Conservation (phyloP, 2,113 vertebrate species). For the Aplodontia rufa region DNA sequence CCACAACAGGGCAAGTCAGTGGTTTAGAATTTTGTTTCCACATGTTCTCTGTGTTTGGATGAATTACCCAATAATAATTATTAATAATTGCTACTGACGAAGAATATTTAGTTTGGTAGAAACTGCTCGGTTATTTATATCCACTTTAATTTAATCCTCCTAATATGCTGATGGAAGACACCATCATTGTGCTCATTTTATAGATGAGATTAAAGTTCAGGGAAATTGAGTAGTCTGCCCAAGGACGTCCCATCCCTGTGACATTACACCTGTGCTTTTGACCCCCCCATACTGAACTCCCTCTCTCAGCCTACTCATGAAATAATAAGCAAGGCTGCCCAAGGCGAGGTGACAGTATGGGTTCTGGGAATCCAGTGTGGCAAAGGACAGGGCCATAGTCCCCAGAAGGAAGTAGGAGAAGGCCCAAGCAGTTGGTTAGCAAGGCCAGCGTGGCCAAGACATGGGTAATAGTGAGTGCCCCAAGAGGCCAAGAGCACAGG, state of each 20-base stretch:
- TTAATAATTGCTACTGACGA: not conserved
- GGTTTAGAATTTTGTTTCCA: conserved; percentile 15
- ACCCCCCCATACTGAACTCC: not conserved
- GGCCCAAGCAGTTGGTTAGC: not conserved
- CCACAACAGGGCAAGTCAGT: not conserved
- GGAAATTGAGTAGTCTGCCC: not conserved
- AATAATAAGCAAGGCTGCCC: not conserved
- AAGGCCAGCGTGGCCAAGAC: not conserved
- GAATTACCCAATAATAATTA: not conserved
- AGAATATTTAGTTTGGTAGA: not conserved
- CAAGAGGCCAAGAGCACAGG: not conserved
- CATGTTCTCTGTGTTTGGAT: not conserved
- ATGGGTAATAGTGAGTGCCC: not conserved
- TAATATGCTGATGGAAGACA: not conserved
- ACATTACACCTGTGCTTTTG: not conserved
- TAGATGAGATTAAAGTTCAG: not conserved
- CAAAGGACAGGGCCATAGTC: not conserved
- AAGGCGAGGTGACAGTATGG: not conserved
- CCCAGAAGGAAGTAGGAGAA: not conserved
- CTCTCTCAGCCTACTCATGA: not conserved
- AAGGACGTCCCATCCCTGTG: not conserved
- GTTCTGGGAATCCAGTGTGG: not conserved
- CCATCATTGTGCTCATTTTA: not conserved
- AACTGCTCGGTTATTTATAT: not conserved
- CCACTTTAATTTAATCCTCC: not conserved